Percentiles rank a stretch among this genome's conserved stretches.
Evolutionary conservation across 1,140 invertebrate genomes (phyloP).

Genomic region (Cyphomyrmex costatus): DNA sequence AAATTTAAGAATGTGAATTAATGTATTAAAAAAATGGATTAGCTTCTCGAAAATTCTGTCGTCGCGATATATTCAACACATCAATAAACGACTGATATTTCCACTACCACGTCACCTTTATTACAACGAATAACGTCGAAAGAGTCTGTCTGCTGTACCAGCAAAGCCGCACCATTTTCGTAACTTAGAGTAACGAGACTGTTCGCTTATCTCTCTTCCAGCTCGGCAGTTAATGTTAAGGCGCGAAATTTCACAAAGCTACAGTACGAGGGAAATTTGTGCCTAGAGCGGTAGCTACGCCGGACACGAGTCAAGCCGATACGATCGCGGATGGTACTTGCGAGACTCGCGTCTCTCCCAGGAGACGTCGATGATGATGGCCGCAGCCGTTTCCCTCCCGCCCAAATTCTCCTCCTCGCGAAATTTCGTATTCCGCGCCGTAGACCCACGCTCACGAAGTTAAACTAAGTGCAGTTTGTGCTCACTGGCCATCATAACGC

Average conservation of each 20-base stretch:
- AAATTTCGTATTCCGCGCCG: slow-evolving; percentile 78
- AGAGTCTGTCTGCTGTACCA: slow-evolving; percentile 27
- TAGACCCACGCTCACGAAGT: slow-evolving; percentile 71
- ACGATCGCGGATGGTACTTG: slow-evolving; percentile 53
- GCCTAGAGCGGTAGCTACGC: not conserved
- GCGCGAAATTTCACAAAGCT: slow-evolving; percentile 58
- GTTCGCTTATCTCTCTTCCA: slow-evolving; percentile 55
- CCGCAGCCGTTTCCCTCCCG: slow-evolving; percentile 12
- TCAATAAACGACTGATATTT: slow-evolving; percentile 28
- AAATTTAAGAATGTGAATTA: not conserved
- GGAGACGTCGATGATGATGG: slow-evolving; percentile 66
- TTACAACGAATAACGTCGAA: slow-evolving; percentile 12
- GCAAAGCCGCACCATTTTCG: slow-evolving; percentile 31
- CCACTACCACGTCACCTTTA: not conserved
- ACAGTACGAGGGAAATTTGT: slow-evolving; percentile 18
- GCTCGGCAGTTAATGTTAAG: slow-evolving; percentile 57
- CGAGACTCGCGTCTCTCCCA: not conserved
- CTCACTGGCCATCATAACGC: slow-evolving; percentile 75
- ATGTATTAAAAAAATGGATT: not conserved
- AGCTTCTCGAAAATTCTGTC: not conserved
- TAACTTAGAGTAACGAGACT: slow-evolving; percentile 34
- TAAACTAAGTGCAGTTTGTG: slow-evolving; percentile 80
- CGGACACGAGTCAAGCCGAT: slow-evolving; percentile 26
- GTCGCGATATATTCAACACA: slow-evolving; percentile 13
- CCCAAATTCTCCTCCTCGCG: slow-evolving; percentile 42